A percentile compares a stretch with the other conserved stretches of the same genome.
Evolutionary conservation across 2,113 vertebrate genomes (phyloP).

Genomic region (Nothoprocta perdicaria): DNA sequence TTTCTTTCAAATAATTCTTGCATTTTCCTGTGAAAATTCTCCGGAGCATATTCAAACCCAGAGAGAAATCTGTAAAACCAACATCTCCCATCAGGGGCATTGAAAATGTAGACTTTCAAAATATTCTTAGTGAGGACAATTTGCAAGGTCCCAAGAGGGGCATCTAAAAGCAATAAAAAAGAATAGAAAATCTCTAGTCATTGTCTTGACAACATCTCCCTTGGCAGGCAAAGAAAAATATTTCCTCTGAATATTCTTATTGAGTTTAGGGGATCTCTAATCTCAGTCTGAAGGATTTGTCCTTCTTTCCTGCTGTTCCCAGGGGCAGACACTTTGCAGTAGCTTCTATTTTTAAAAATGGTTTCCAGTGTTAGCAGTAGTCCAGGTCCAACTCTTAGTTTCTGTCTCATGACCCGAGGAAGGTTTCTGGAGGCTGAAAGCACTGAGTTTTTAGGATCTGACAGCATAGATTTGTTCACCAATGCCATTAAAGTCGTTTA

Average conservation of each 20-base stretch:
- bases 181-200: not conserved
- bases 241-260: not conserved
- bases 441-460: not conserved
- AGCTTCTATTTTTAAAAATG: slow-evolving; percentile 1
- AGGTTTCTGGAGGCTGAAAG: slow-evolving; percentile 19
- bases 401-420: not conserved
- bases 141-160: not conserved
- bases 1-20: slow-evolving; percentile 10
- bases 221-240: not conserved
- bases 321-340: not conserved
- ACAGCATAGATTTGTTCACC: not conserved
- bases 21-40: not conserved
- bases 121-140: not conserved
- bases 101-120: not conserved
- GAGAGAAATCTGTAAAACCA: not conserved
- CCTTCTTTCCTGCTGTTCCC: not conserved
- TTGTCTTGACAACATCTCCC: slow-evolving; percentile 10
- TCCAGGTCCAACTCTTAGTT: not conserved
- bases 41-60: not conserved
- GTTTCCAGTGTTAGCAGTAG: not conserved
- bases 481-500: not conserved
- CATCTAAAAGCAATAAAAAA: not conserved
- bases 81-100: not conserved
- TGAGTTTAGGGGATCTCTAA: not conserved
- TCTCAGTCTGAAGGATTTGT: not conserved